Evolutionary conservation across 2,888 invertebrate species (phyloP).

Genomic region (Eledona agricola): DNA sequence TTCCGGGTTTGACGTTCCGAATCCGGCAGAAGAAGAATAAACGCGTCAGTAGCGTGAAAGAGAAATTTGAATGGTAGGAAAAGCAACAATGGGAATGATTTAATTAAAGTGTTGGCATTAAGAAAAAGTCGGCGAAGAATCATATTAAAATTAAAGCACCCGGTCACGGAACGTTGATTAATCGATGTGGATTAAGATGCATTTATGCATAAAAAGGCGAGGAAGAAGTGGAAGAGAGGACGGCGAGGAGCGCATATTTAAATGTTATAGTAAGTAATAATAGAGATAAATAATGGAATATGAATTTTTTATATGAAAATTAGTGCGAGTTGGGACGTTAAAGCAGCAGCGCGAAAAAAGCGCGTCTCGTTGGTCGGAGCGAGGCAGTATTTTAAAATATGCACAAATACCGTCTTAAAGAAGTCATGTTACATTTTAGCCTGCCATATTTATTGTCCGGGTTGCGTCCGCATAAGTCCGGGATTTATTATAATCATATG

Average conservation of each 20-base stretch:
- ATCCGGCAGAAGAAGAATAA: conserved; percentile 3
- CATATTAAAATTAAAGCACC: conserved; percentile 24
- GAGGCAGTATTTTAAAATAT: conserved; percentile 46
- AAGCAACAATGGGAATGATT: conserved; percentile 20
- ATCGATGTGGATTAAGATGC: conserved; percentile 21
- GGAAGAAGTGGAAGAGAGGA: no score
- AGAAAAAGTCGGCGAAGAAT: conserved; percentile 16
- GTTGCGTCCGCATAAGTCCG: conserved; percentile 52
- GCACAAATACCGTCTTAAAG: conserved; percentile 51
- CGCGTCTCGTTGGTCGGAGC: conserved; percentile 12
- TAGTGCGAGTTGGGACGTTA: conserved; percentile 4
- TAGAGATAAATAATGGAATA: conserved; percentile 16
- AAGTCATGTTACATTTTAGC: conserved; percentile 55
- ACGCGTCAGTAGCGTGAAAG: conserved; percentile 8
- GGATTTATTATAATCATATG: conserved; percentile 55
- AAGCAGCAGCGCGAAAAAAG: conserved; percentile 7
- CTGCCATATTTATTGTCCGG: conserved; percentile 53
- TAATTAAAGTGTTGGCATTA: conserved; percentile 21
- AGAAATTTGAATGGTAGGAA: conserved; percentile 16
- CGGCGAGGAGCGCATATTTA: conserved; percentile 2
- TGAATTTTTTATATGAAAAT: conserved; percentile 13
- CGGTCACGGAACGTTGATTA: conserved; percentile 26
- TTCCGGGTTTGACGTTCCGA: conserved; percentile 7
- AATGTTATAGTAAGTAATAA: conserved; percentile 24
- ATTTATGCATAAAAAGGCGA: conserved; percentile 11